Conservation (phyloP, 1,140 invertebrate species). For the Eumeta japonica region DNA sequence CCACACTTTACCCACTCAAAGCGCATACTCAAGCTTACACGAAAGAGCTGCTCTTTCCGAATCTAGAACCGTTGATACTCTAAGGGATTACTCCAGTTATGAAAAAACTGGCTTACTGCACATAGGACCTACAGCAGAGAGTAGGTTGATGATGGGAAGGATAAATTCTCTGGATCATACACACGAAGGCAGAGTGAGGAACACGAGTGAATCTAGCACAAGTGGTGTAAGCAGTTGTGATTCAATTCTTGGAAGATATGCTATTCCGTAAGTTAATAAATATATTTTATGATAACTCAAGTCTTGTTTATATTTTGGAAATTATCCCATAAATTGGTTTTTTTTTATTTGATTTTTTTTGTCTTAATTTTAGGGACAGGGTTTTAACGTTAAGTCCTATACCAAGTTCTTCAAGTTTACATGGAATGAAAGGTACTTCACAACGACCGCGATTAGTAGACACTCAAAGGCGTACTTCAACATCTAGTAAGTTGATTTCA, state of each 20-base stretch:
- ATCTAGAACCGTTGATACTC: conserved; percentile 61
- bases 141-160: conserved; percentile 33
- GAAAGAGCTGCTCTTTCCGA: conserved; percentile 64
- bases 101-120: conserved; percentile 26
- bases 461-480: conserved; percentile 50
- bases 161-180: conserved; percentile 47
- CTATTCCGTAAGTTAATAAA: conserved; percentile 56
- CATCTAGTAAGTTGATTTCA: conserved; percentile 49
- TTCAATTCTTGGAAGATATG: conserved; percentile 62
- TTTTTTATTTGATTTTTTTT: conserved; percentile 4
- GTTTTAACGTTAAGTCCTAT: conserved; percentile 78
- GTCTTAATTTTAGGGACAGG: conserved; percentile 59
- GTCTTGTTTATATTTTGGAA: conserved; percentile 5
- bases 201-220: conserved; percentile 73
- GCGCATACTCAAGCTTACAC: conserved; percentile 40
- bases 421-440: conserved; percentile 43
- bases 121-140: conserved; percentile 27
- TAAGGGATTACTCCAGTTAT: conserved; percentile 37
- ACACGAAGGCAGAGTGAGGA: conserved; percentile 51
- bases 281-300: conserved; percentile 19
- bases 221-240: conserved; percentile 78
- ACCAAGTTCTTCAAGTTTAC: conserved; percentile 71
- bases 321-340: conserved; percentile 1
- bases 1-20: conserved; percentile 56
- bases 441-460: conserved; percentile 39